Evolutionary conservation across 2,888 invertebrate species (phyloP).

Genomic region (Agrochola litura): DNA sequence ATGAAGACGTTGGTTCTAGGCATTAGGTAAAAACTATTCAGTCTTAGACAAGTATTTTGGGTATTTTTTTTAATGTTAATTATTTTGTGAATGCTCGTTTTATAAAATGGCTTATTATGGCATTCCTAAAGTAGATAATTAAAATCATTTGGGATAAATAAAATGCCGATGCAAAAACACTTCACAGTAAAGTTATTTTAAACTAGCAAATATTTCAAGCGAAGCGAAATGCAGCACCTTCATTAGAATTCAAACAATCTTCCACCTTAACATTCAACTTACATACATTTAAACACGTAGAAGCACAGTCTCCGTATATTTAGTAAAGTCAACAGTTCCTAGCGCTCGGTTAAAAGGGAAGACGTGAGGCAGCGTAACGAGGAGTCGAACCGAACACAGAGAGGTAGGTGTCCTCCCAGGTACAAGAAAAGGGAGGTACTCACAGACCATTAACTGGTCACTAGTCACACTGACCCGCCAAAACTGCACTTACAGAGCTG

Average conservation of each 20-base stretch:
- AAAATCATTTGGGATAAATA: not conserved
- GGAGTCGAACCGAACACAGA: slow-evolving; percentile 54
- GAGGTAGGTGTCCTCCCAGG: slow-evolving; percentile 68
- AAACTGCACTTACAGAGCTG: slow-evolving; percentile 74
- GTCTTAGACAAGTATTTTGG: not conserved
- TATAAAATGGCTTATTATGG: not conserved
- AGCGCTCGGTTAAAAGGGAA: slow-evolving; percentile 64
- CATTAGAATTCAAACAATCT: slow-evolving; percentile 62
- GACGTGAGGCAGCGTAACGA: slow-evolving; percentile 68
- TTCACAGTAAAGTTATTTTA: slow-evolving; percentile 13
- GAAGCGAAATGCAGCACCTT: slow-evolving; percentile 34
- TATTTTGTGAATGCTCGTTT: not conserved
- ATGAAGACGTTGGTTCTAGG: not conserved
- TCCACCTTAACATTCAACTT: slow-evolving; percentile 62
- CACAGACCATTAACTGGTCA: slow-evolving; percentile 77
- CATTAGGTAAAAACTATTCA: not conserved
- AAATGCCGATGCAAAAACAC: not conserved
- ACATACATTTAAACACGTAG: slow-evolving; percentile 61
- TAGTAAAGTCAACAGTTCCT: slow-evolving; percentile 67
- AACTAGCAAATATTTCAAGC: slow-evolving; percentile 43
- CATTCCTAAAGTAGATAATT: not conserved
- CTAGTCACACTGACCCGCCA: slow-evolving; percentile 74
- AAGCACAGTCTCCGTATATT: slow-evolving; percentile 55
- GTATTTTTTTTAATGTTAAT: too few species aligned
- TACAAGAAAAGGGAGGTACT: slow-evolving; percentile 81